Evolutionary conservation across 2,797 vertebrate species (phyloP).

Genomic region (Luscinia megarhynchos): DNA sequence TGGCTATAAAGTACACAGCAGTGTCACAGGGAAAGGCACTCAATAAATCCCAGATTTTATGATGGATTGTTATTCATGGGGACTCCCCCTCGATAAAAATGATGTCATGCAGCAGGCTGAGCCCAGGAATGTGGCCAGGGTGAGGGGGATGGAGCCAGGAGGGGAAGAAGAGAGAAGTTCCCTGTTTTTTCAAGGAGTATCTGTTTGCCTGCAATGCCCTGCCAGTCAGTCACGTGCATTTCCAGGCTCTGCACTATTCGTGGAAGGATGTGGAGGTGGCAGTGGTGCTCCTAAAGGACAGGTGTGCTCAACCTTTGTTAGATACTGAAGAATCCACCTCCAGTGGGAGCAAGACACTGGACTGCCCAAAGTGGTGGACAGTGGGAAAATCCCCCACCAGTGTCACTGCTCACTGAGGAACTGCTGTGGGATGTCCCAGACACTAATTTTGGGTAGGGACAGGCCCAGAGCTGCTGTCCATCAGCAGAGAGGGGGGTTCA

Average conservation of each 20-base stretch:
- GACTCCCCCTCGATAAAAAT: background rate
- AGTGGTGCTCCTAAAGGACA: background rate
- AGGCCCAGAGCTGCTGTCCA: background rate
- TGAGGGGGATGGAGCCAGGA: background rate
- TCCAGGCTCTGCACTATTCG: background rate
- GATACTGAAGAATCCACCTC: background rate
- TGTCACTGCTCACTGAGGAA: rapidly evolving
- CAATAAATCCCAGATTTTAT: background rate
- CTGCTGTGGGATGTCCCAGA: background rate
- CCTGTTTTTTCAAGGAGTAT: background rate
- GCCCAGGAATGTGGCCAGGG: background rate
- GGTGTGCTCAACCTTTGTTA: background rate
- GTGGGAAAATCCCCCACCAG: background rate
- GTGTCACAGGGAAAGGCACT: background rate
- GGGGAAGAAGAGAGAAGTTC: background rate
- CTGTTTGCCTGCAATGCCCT: background rate
- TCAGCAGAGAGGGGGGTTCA: rapidly evolving
- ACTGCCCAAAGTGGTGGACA: background rate
- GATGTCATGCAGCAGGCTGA: background rate
- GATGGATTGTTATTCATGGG: background rate
- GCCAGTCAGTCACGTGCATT: background rate
- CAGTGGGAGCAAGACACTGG: background rate
- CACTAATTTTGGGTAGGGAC: background rate
- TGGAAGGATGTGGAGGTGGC: background rate
- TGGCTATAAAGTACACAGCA: background rate